These are phyloP conservation scores for Trichogramma evanescens DNA, from an alignment of 2,888 invertebrate species.

Conservation along the genomic window DNA sequence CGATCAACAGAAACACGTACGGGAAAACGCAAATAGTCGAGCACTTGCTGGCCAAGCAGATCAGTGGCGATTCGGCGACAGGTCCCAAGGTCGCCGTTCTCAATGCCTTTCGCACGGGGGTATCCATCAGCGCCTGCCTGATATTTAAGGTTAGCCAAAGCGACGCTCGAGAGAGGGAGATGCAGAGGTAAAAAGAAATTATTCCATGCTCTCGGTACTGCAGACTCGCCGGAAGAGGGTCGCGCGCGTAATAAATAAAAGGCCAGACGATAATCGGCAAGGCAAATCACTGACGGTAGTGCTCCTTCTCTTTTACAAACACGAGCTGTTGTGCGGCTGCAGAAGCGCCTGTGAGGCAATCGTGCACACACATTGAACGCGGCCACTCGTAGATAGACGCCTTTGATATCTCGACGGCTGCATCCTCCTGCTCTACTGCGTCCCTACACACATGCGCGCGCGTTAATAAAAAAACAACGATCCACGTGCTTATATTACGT, in stretches of 20 bases:
- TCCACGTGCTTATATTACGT: not conserved
- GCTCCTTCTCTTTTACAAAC: too few species aligned
- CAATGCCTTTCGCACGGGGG: constrained; percentile 35
- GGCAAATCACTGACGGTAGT: too few species aligned
- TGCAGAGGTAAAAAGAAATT: too few species aligned
- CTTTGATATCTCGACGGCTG: not conserved
- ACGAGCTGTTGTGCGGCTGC: too few species aligned
- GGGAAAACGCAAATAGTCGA: constrained; percentile 25
- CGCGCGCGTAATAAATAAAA: too few species aligned
- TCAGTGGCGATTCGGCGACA: constrained; percentile 31
- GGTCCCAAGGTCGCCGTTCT: constrained; percentile 38
- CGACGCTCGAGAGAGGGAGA: not conserved
- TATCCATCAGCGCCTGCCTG: constrained; percentile 35
- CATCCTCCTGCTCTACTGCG: not conserved
- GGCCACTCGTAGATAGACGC: not conserved
- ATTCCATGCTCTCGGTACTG: too few species aligned
- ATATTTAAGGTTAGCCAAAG: constrained; percentile 36
- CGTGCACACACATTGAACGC: not conserved
- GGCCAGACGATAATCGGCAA: too few species aligned
- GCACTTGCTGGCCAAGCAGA: constrained; percentile 34
- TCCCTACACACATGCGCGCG: not conserved
- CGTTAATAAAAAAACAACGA: not conserved
- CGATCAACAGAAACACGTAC: too few species aligned
- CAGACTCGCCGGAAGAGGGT: too few species aligned
- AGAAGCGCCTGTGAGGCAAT: too few species aligned